phyloP scores from a whole-genome alignment of 2,113 vertebrate genomes.

The Leucopternis melanops region DNA sequence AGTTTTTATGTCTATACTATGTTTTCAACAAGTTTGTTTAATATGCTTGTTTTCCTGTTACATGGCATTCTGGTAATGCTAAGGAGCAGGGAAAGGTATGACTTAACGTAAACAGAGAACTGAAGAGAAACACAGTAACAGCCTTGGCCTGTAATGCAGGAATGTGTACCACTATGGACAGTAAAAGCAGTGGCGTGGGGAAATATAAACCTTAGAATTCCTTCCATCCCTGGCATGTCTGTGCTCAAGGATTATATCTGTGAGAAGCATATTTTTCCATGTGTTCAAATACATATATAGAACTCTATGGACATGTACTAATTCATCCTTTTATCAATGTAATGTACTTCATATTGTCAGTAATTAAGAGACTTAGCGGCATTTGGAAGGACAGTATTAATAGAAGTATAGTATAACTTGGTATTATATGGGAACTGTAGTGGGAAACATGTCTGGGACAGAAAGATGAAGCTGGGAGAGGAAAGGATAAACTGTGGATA shows the following conservation, averaged over 20 bases:
- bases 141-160: not conserved
- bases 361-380: not conserved
- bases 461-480: not conserved
- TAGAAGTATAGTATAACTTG: not conserved
- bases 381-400: not conserved
- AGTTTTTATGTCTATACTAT: not conserved
- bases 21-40: not conserved
- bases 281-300: not conserved
- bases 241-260: not conserved
- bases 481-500: not conserved
- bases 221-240: not conserved
- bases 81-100: not conserved
- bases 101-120: not conserved
- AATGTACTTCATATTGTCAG: not conserved
- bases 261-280: not conserved
- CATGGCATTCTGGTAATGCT: not conserved
- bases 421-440: not conserved
- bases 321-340: not conserved
- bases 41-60: not conserved
- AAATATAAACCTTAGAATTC: not conserved
- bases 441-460: not conserved
- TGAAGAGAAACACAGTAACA: not conserved
- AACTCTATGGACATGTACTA: not conserved
- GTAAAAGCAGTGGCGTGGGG: rapidly evolving
- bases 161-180: not conserved